A percentile compares a stretch with the other conserved stretches of the same genome.
Evolutionary conservation across 2,888 invertebrate species (phyloP).

Genomic region (Phytoseiulus persimilis): DNA sequence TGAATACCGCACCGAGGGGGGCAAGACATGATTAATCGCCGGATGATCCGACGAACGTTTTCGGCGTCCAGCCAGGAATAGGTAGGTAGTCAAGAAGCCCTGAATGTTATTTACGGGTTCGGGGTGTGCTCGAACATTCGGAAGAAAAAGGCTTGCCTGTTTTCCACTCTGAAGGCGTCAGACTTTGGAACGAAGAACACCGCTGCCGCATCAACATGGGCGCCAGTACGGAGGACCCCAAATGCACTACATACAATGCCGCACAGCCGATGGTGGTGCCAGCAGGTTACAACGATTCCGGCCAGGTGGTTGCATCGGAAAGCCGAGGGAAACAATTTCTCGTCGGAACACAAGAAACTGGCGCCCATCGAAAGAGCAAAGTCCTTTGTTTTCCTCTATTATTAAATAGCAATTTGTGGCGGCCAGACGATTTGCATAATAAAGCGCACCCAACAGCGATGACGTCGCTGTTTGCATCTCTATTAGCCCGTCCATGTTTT

Average conservation of each 20-base stretch:
- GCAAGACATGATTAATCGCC: not conserved
- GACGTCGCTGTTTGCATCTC: not conserved
- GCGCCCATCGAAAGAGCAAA: not conserved
- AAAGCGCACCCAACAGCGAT: not conserved
- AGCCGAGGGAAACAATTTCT: not conserved
- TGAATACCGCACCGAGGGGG: not conserved
- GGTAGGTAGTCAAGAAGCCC: too few relatives aligned
- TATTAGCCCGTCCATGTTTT: not conserved
- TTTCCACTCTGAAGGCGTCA: too few relatives aligned
- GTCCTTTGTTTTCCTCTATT: not conserved
- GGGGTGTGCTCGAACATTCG: too few relatives aligned
- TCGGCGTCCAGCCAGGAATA: not conserved
- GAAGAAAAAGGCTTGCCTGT: too few relatives aligned
- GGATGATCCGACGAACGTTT: not conserved
- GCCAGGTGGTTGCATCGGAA: not conserved
- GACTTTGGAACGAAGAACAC: too few relatives aligned
- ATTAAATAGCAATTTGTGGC: not conserved
- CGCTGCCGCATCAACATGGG: too few relatives aligned
- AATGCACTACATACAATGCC: too few relatives aligned
- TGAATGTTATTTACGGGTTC: too few relatives aligned
- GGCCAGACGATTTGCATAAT: not conserved
- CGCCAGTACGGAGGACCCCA: too few relatives aligned
- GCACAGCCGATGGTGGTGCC: too few relatives aligned
- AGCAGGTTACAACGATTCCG: too few relatives aligned
- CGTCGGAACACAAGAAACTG: not conserved